Conservation (phyloP, 2,113 vertebrate species). For the Dasypus novemcinctus region DNA sequence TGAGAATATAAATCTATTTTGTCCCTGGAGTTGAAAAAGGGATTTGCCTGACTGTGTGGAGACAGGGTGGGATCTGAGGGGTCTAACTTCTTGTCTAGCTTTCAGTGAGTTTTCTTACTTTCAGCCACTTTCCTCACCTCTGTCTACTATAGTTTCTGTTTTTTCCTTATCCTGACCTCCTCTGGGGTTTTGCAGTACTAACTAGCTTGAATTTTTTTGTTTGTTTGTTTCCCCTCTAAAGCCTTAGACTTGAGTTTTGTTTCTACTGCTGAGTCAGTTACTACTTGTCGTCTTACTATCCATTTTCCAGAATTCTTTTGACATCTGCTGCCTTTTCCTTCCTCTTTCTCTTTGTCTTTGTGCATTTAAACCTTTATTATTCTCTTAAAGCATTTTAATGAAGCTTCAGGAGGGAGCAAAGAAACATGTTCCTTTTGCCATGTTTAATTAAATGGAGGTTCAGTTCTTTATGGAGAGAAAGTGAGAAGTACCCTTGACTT, state of each 20-base stretch:
- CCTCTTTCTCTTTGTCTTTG: not conserved
- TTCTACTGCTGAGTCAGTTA: slow-evolving; percentile 8
- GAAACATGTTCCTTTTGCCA: not conserved
- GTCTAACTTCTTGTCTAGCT: not conserved
- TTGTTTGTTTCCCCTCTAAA: not conserved
- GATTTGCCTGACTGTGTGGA: not conserved
- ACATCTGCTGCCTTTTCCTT: not conserved
- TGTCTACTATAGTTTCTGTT: not conserved
- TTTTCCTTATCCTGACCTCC: not conserved
- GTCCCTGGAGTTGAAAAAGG: not conserved
- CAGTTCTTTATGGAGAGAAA: not conserved
- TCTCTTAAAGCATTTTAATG: not conserved
- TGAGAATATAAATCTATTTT: not conserved
- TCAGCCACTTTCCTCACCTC: not conserved
- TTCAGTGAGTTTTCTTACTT: not conserved
- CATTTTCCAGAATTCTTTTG: not conserved
- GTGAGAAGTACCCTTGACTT: not conserved
- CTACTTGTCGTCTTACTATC: not conserved
- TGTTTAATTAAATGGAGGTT: not conserved
- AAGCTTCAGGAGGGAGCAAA: not conserved
- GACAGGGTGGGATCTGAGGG: not conserved
- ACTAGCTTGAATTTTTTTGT: not conserved
- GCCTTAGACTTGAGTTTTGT: not conserved
- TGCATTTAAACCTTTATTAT: not conserved
- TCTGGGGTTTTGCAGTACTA: not conserved